Evolutionary conservation across 2,888 invertebrate species (phyloP), one percentile per base, ranked within the genome.

Genomic region (Phorcus lineatus): DNA sequence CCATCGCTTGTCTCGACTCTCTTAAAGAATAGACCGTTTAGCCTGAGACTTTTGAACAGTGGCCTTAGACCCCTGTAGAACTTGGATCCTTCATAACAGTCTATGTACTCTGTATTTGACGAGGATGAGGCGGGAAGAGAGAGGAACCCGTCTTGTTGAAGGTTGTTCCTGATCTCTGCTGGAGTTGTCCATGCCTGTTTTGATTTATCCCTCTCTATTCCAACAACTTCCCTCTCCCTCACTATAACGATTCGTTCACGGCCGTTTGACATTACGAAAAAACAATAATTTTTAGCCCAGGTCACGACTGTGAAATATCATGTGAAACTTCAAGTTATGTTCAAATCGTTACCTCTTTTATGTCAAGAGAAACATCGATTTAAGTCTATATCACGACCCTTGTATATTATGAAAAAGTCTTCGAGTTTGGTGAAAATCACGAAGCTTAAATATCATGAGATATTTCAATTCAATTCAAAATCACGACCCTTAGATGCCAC

Each of bases 11-110:
- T 74, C n/a, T 54, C 66, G 2, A 74, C 79, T 55, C 85, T 77
- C 55, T 80, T 77, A 19, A 83, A 86, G 47, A 78, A 86, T n/a
- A 86, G 70, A 17, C 85, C 85, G 28, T 82, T 84, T 9, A 86
- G 36, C 77, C 83, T 77, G 83, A 86, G 82, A 24, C 82, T 82
- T 0, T 80, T 40, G 0, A 86, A 75, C 74, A 86, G 66, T 19
- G 85, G 85, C 16, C 80, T 55, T 17, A 86, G 24, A 47, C 84
- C 62, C 17, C 28, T 22, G 28, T 28, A 62, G 62, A 62, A 62
- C 16, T 24, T 28, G 7, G 28, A 62, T 1, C 28, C 62, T 13
- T 62, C 62, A 62, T 62, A 62, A 31, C 62, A 62, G 62, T 62
- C 62, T 28, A 62, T 62, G 62, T 28, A 22, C 47, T 47, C 47